Evolutionary conservation across 1,140 invertebrate genomes (phyloP).

Genomic region (Dreissena polymorpha): DNA sequence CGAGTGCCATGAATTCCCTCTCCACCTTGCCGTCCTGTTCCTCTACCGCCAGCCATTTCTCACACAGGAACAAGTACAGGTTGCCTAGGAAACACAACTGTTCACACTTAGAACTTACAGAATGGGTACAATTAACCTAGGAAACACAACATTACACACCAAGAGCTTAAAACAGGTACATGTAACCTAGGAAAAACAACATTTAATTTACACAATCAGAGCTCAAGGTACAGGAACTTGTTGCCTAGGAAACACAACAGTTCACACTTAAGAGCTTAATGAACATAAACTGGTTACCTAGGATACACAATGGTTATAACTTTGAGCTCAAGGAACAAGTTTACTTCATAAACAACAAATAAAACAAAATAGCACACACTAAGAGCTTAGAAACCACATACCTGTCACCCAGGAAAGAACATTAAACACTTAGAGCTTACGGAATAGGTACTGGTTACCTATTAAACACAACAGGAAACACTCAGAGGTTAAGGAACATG

Average conservation of each 20-base stretch:
- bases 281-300: constrained; percentile 75
- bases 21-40: constrained; percentile 80
- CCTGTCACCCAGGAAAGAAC: not conserved
- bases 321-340: not conserved
- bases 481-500: too few species aligned
- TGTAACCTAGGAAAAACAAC: too few species aligned
- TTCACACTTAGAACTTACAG: too few species aligned
- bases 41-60: constrained; percentile 79
- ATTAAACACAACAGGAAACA: not conserved
- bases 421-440: not conserved
- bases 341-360: not conserved
- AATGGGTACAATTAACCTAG: too few species aligned
- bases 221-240: too few species aligned
- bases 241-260: too few species aligned
- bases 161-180: too few species aligned
- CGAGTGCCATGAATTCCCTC: constrained; percentile 75
- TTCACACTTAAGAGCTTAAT: constrained; percentile 30
- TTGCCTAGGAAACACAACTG: constrained; percentile 57
- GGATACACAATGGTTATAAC: not conserved
- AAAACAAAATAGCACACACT: not conserved
- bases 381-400: not conserved
- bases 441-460: constrained; percentile 9
- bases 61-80: constrained; percentile 77
- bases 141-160: too few species aligned
- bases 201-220: too few species aligned